A percentile compares a stretch with the other conserved stretches of the same genome.
phyloP scores from a whole-genome alignment of 1,140 invertebrate genomes.

The Chironomus striatipennis region DNA sequence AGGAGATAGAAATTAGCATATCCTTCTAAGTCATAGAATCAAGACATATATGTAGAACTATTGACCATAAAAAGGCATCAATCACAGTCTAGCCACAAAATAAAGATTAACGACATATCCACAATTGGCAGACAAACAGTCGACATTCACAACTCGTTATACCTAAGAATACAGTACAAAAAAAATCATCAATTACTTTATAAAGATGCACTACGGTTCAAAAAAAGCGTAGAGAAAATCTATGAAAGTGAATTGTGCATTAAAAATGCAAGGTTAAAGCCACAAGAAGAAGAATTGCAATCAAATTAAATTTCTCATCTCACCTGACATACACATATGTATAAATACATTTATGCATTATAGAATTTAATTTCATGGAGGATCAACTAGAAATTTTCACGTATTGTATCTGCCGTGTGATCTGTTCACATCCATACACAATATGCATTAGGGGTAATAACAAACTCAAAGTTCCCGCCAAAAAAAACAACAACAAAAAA shows the following conservation, averaged over 20 bases:
- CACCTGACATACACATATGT: no score
- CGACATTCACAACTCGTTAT: no score
- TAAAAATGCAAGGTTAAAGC: constrained; percentile 1
- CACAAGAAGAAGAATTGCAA: not conserved
- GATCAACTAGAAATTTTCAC: not conserved
- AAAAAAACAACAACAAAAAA: not conserved
- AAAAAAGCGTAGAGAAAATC: not conserved
- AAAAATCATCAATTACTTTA: constrained; percentile 3
- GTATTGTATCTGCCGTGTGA: not conserved
- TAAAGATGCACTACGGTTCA: not conserved
- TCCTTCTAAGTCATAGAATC: no score
- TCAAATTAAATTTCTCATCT: not conserved
- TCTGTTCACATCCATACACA: not conserved
- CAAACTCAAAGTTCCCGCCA: not conserved
- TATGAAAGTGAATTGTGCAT: not conserved
- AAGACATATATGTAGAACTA: no score
- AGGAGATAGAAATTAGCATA: no score
- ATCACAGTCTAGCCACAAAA: no score
- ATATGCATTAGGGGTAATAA: not conserved
- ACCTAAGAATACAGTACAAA: no score
- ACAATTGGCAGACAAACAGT: no score
- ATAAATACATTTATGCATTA: no score
- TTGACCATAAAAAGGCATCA: no score
- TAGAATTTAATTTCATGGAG: not conserved
- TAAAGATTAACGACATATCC: no score